phyloP scores from a whole-genome alignment of 2,797 vertebrate species.

The Darevskia nairensis region DNA sequence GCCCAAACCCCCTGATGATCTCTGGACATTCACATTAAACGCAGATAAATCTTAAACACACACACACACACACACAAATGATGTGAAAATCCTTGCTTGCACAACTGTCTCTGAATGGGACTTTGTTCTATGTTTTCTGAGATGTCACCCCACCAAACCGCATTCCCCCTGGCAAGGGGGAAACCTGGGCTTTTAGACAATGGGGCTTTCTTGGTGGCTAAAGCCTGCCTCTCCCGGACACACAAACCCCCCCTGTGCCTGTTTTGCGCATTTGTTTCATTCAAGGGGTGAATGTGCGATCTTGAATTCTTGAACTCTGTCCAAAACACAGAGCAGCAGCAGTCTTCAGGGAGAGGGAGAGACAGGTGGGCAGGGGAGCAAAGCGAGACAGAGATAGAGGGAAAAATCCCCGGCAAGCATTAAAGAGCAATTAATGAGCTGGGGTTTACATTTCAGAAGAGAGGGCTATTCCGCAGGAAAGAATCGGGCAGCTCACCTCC shows the following conservation, averaged over 20 bases:
- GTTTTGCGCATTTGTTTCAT: constrained; percentile 8
- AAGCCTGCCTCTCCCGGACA: background rate
- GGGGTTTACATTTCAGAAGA: background rate
- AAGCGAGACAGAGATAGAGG: too few species aligned
- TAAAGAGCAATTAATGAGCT: background rate
- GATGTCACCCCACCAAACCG: background rate
- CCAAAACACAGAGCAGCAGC: background rate
- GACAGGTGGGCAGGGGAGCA: too few species aligned
- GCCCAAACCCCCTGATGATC: too few species aligned
- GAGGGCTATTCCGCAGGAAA: background rate
- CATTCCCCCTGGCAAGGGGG: background rate
- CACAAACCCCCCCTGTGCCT: background rate
- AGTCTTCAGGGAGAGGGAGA: background rate
- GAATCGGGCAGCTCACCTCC: too few species aligned
- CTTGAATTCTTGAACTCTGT: constrained; percentile 5
- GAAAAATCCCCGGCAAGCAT: background rate
- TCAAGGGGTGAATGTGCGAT: background rate
- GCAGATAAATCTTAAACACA: too few species aligned
- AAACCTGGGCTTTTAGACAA: background rate
- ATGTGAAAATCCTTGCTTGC: too few species aligned
- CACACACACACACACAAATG: too few species aligned
- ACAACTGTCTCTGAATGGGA: too few species aligned
- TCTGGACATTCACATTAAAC: too few species aligned
- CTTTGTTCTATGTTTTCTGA: background rate
- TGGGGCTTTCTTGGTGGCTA: background rate